phyloP scores from a whole-genome alignment of 2,113 vertebrate species.

The Grallaria varia region DNA sequence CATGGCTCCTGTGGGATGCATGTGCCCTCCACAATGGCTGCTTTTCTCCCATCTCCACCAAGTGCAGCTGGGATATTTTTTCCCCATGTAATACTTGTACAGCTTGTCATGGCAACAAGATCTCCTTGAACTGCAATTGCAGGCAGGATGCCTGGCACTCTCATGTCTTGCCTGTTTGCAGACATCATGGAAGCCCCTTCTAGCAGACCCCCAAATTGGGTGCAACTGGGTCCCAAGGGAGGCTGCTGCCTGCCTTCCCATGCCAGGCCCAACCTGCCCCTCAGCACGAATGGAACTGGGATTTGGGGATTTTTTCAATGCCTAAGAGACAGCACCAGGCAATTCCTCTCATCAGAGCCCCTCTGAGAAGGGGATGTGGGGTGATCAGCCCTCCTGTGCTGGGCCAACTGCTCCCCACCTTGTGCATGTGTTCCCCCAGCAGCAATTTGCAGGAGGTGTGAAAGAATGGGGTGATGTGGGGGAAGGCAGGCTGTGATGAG shows the following conservation, averaged over 20 bases:
- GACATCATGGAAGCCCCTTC: neutral
- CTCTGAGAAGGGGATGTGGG: neutral
- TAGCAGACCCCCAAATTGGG: neutral
- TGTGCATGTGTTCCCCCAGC: neutral
- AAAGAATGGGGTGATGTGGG: neutral
- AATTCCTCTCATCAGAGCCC: neutral
- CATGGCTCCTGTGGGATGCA: accelerated
- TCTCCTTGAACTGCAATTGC: neutral
- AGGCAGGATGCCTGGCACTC: neutral
- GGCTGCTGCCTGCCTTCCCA: neutral
- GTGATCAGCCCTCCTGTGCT: neutral
- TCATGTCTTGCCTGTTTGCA: neutral
- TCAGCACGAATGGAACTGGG: accelerated
- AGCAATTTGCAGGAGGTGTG: neutral
- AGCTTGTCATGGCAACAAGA: slow-evolving; percentile 49
- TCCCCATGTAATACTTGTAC: neutral
- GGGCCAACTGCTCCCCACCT: no score
- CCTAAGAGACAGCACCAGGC: neutral
- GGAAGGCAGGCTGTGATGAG: neutral
- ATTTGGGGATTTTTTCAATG: neutral
- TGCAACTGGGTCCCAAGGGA: accelerated
- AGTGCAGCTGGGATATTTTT: neutral
- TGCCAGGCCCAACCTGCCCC: neutral
- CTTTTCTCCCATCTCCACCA: neutral
- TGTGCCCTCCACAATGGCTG: accelerated